Conservation (phyloP, 2,113 vertebrate genomes). For the cattle (Bos taurus) region ARS-UCD2.0 NC_037335.1:22972501-22973000, state of each 20-base stretch:
- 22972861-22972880: not conserved
- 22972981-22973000: not conserved
- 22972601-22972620: too few relatives aligned
- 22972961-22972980: not conserved
- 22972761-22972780: not conserved
- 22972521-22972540: not conserved
- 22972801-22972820: not conserved
- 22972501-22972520: not conserved
- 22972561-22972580: too few relatives aligned
- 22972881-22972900: not conserved
- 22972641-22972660: not conserved
- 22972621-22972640: too few relatives aligned
- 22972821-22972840: not conserved
- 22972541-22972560: not conserved
- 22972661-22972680: not conserved
- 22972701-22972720: not conserved
- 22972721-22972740: not conserved
- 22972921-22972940: not conserved
- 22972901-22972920: fast-evolving
- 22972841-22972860: too few relatives aligned
- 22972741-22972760: not conserved
- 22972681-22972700: not conserved
- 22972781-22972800: not conserved
- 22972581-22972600: too few relatives aligned
- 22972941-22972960: not conserved